phyloP scores from a whole-genome alignment of 2,888 invertebrate genomes.

The Synergus umbraculus region DNA sequence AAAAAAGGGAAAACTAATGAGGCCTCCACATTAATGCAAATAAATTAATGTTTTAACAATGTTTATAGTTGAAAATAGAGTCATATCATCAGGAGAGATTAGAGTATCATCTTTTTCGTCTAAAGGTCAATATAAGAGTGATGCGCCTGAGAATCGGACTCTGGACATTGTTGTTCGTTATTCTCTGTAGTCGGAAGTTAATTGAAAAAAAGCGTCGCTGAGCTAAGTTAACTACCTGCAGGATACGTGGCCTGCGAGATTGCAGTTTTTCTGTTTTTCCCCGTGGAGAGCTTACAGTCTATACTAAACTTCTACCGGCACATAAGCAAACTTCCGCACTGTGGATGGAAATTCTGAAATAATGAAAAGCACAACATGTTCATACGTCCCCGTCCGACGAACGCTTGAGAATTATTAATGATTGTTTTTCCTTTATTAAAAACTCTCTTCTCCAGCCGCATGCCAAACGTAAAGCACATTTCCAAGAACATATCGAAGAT shows the following conservation, averaged over 20 bases:
- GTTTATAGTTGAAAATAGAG: too few species aligned
- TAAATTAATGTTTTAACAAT: too few species aligned
- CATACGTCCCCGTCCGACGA: slow-evolving; percentile 7
- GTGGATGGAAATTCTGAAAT: slow-evolving; percentile 39
- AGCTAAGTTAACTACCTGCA: slow-evolving; percentile 32
- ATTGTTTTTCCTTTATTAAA: slow-evolving; percentile 23
- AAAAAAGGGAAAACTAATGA: too few species aligned
- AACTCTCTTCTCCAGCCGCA: slow-evolving; percentile 4
- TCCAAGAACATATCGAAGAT: background rate
- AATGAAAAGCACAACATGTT: slow-evolving; percentile 39
- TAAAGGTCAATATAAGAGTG: background rate
- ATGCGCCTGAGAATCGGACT: background rate
- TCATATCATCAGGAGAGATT: too few species aligned
- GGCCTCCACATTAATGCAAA: too few species aligned
- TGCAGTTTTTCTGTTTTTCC: slow-evolving; percentile 26
- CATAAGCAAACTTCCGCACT: slow-evolving; percentile 35
- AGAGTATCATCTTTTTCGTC: too few species aligned
- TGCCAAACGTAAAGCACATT: background rate
- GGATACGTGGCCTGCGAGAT: slow-evolving; percentile 25
- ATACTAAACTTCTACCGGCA: slow-evolving; percentile 26
- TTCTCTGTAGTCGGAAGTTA: slow-evolving; percentile 11
- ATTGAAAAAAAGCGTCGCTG: slow-evolving; percentile 33
- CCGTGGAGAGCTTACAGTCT: background rate
- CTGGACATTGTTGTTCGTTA: slow-evolving; percentile 9
- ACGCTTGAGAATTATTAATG: slow-evolving; percentile 10